A percentile compares a stretch with the other conserved stretches of the same genome.
Evolutionary conservation across 37 sponge, comb jelly and placozoan genomes (phyloP).

Genomic region (Cliona cf. orientalis): DNA sequence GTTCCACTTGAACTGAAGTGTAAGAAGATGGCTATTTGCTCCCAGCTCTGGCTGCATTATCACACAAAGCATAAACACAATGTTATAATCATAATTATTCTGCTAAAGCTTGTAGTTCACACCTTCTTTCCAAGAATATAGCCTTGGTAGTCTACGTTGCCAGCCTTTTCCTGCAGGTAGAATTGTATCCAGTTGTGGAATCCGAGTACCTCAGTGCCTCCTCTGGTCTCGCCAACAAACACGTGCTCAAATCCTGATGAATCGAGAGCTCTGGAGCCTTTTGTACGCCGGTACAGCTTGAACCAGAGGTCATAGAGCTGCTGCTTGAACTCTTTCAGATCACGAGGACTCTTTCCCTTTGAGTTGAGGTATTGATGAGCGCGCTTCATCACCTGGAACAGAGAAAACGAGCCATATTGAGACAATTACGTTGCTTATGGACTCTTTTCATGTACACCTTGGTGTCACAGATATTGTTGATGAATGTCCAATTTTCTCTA

Average conservation of each 20-base stretch:
- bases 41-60: constrained; percentile 50
- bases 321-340: constrained; percentile 73
- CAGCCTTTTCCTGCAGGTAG: constrained; percentile 88
- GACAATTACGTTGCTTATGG: not conserved
- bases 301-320: constrained; percentile 92
- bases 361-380: constrained; percentile 75
- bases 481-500: constrained; percentile 81
- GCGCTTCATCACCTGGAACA: constrained; percentile 67
- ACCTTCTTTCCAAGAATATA: constrained; percentile 79
- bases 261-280: constrained; percentile 60
- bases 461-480: constrained; percentile 74
- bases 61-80: not conserved
- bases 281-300: constrained; percentile 81
- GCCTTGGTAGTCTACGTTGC: constrained; percentile 94
- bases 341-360: constrained; percentile 56
- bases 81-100: not conserved
- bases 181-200: constrained; percentile 99
- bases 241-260: constrained; percentile 97
- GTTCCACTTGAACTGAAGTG: constrained; percentile 86
- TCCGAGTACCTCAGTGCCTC: constrained; percentile 70
- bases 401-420: no score
- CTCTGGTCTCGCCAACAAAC: constrained; percentile 94
- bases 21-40: constrained; percentile 46
- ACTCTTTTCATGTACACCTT: no score
- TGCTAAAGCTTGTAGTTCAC: not conserved